phyloP scores from a whole-genome alignment of 2,888 invertebrate genomes.

The Thymelicus acteon region DNA sequence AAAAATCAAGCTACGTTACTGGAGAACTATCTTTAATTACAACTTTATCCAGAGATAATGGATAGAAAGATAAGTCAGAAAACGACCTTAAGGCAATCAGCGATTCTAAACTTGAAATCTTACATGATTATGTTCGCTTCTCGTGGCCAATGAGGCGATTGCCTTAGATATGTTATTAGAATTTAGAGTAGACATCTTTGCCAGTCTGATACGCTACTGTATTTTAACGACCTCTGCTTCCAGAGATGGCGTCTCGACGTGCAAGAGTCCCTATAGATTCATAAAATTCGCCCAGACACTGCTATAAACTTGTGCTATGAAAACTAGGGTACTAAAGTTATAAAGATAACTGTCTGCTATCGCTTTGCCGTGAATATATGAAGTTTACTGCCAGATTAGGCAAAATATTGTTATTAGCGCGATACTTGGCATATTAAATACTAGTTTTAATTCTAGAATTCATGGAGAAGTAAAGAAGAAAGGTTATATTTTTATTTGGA shows the following conservation, averaged over 20 bases:
- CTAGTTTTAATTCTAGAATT: background rate
- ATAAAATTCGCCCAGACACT: slow-evolving; percentile 31
- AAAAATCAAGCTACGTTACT: too few species aligned
- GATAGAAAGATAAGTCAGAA: too few species aligned
- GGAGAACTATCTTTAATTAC: too few species aligned
- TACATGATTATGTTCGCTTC: background rate
- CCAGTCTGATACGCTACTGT: slow-evolving; percentile 35
- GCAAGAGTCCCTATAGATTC: slow-evolving; percentile 23
- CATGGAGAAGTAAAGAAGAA: too few species aligned
- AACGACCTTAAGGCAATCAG: too few species aligned
- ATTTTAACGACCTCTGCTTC: slow-evolving; percentile 24
- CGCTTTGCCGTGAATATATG: slow-evolving; percentile 27
- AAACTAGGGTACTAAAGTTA: slow-evolving; percentile 32
- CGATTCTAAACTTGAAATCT: too few species aligned
- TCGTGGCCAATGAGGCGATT: background rate
- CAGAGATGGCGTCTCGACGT: slow-evolving; percentile 34
- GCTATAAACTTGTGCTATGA: slow-evolving; percentile 25
- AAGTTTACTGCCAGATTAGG: slow-evolving; percentile 22
- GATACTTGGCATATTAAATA: background rate
- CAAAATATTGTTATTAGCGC: slow-evolving; percentile 8
- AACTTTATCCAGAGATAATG: too few species aligned
- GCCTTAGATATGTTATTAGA: slow-evolving; percentile 35
- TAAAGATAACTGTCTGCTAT: slow-evolving; percentile 22
- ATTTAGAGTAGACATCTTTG: slow-evolving; percentile 34
- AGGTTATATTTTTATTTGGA: too few species aligned